Evolutionary conservation across 2,113 vertebrate species (phyloP).

Genomic region (Cryptotis parvus): DNA sequence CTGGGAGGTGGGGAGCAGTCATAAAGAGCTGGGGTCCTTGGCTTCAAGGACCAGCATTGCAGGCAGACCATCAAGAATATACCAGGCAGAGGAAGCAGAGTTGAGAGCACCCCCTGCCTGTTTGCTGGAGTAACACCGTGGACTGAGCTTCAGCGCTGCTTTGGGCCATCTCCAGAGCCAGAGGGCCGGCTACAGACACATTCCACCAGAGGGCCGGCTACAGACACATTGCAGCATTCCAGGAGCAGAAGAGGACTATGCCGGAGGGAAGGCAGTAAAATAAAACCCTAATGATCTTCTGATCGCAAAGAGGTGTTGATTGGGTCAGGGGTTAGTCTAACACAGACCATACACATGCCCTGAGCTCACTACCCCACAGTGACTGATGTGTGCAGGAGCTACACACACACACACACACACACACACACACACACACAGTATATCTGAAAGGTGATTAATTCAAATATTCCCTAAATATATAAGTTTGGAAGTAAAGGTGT

Average conservation of each 20-base stretch:
- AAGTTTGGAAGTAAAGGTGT: conserved; percentile 26
- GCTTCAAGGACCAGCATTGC: not conserved
- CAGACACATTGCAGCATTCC: not conserved
- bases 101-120: not conserved
- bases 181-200: not conserved
- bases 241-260: not conserved
- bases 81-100: not conserved
- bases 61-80: not conserved
- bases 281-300: not conserved
- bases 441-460: not conserved
- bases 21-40: not conserved
- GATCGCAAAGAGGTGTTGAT: not conserved
- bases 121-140: not conserved
- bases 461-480: not conserved
- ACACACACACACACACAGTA: too few relatives aligned
- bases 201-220: not conserved
- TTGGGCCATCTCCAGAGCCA: not conserved
- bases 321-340: too few relatives aligned
- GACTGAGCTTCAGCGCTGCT: conserved; percentile 12
- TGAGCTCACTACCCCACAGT: too few relatives aligned
- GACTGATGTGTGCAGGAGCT: too few relatives aligned
- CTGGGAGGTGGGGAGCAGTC: not conserved
- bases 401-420: too few relatives aligned
- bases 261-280: not conserved
- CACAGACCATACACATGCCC: too few relatives aligned